phyloP scores from a whole-genome alignment of 2,113 vertebrate species.

The Atractosteus spatula region DNA sequence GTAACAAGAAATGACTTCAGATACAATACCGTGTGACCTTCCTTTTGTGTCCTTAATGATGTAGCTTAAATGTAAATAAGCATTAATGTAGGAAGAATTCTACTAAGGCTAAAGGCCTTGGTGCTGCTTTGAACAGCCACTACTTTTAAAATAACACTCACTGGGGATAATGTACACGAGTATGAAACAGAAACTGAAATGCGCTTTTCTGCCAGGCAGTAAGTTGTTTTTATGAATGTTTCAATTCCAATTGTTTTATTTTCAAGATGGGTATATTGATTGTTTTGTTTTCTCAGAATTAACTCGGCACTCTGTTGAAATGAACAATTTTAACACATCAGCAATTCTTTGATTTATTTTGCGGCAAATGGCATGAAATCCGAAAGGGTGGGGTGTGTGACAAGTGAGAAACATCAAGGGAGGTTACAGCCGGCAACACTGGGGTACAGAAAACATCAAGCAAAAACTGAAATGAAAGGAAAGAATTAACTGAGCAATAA shows the following conservation, averaged over 20 bases:
- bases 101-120: no score
- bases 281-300: slow-evolving; percentile 13
- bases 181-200: neutral
- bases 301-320: slow-evolving; percentile 10
- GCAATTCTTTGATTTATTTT: slow-evolving; percentile 21
- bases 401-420: slow-evolving; percentile 13
- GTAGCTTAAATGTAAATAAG: no score
- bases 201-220: neutral
- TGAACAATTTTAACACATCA: slow-evolving; percentile 17
- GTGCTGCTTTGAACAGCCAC: no score
- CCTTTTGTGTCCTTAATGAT: no score
- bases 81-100: no score
- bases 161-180: neutral
- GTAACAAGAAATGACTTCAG: no score
- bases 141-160: neutral
- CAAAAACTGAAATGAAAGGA: neutral
- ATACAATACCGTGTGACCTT: no score
- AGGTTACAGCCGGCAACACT: neutral
- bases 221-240: slow-evolving; percentile 1
- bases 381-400: neutral
- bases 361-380: neutral
- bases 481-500: neutral
- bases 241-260: neutral
- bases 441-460: neutral
- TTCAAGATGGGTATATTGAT: slow-evolving; percentile 11